Evolutionary conservation across 2,888 invertebrate genomes (phyloP).

Genomic region (Phengaris alcon): DNA sequence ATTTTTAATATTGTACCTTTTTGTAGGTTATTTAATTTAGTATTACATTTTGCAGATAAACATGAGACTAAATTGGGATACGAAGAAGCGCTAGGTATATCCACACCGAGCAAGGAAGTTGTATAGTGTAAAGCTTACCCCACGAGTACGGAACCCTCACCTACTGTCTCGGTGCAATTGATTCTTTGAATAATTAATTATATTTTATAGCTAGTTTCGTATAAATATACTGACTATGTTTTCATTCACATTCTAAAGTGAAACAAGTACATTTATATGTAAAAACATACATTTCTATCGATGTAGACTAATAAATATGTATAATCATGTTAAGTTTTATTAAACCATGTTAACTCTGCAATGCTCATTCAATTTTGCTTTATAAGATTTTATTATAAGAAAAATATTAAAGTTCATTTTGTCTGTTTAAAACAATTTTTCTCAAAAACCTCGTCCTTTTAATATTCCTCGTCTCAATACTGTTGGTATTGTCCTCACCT

Average conservation of each 20-base stretch:
- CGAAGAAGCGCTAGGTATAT: conserved; percentile 94
- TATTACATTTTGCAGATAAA: conserved; percentile 59
- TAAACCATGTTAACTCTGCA: conserved; percentile 46
- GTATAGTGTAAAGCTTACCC: conserved; percentile 63
- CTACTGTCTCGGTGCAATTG: conserved; percentile 71
- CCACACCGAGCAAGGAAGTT: conserved; percentile 93
- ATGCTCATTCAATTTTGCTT: conserved; percentile 27
- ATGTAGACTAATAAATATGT: conserved; percentile 61
- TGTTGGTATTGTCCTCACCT: neutral
- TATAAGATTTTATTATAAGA: conserved; percentile 22
- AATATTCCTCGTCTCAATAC: neutral
- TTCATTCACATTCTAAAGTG: conserved; percentile 58
- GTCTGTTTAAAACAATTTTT: conserved; percentile 24
- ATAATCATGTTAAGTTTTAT: conserved; percentile 75
- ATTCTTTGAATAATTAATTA: conserved; percentile 68
- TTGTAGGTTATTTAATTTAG: neutral
- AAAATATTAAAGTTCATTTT: conserved; percentile 33
- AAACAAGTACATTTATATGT: conserved; percentile 65
- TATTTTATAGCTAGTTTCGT: conserved; percentile 55
- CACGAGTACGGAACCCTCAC: conserved; percentile 45
- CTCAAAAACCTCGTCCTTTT: conserved; percentile 3
- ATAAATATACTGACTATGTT: conserved; percentile 55
- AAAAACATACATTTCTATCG: conserved; percentile 63
- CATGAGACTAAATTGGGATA: conserved; percentile 85
- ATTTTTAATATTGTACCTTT: neutral